These are phyloP conservation scores for Sciurus carolinensis DNA, from an alignment of 2,797 vertebrate genomes.

Conservation along the genomic window DNA sequence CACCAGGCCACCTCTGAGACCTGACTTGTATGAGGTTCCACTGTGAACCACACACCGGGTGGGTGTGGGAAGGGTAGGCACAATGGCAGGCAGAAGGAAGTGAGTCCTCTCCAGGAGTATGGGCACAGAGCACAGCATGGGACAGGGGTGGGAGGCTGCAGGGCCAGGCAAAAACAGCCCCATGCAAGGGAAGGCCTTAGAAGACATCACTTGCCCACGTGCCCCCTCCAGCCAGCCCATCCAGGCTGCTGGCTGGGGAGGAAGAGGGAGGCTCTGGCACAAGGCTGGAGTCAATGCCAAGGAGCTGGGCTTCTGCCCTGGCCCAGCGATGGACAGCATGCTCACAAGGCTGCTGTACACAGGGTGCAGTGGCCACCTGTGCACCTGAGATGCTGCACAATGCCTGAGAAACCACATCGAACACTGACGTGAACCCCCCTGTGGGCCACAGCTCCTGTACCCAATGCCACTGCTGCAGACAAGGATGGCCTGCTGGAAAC, in stretches of 20 bases:
- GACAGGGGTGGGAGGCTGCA: not conserved
- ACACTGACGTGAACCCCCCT: too few relatives aligned
- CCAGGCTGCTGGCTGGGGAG: rapidly evolving
- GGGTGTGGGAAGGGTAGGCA: not conserved
- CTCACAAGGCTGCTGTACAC: not conserved
- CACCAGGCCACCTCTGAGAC: not conserved
- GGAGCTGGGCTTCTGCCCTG: rapidly evolving
- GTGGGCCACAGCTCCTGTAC: not conserved
- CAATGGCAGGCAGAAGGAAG: not conserved
- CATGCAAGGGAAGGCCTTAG: rapidly evolving
- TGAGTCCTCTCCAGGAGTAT: not conserved
- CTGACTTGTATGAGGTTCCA: rapidly evolving
- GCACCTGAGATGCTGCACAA: rapidly evolving
- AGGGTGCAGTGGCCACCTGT: rapidly evolving
- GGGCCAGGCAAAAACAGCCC: too few relatives aligned
- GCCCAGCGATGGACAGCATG: rapidly evolving
- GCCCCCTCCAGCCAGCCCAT: rapidly evolving
- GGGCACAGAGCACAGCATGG: too few relatives aligned
- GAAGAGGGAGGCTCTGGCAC: rapidly evolving
- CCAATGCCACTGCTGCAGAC: rapidly evolving
- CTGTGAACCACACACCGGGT: too few relatives aligned
- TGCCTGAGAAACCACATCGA: rapidly evolving
- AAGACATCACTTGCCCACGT: rapidly evolving
- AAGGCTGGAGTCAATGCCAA: not conserved
- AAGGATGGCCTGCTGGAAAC: not conserved